Conservation (phyloP, 1,140 invertebrate species). For the Brachionus koreanus region DNA sequence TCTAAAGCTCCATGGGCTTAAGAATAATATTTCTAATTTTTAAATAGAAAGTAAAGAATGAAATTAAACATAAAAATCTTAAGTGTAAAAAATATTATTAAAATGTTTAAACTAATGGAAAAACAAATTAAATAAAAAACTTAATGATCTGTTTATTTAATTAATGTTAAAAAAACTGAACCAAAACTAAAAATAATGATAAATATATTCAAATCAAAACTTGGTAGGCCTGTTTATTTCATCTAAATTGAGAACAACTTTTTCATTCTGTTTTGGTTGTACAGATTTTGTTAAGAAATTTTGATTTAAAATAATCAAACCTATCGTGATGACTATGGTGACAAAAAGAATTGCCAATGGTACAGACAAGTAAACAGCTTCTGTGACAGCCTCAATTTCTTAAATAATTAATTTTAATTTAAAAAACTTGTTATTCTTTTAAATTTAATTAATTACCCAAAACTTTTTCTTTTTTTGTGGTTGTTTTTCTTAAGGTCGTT, state of each 20-base stretch:
- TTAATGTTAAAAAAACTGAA: not conserved
- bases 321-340: not conserved
- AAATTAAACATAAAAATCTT: too few species aligned
- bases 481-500: not conserved
- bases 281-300: not conserved
- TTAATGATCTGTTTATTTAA: not conserved
- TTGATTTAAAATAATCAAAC: not conserved
- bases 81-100: too few species aligned
- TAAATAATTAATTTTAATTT: not conserved
- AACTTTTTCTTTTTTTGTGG: not conserved
- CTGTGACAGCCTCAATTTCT: not conserved
- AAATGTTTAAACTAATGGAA: too few species aligned
- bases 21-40: too few species aligned
- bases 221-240: not conserved
- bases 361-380: not conserved
- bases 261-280: too few species aligned
- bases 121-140: too few species aligned
- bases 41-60: too few species aligned
- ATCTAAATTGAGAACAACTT: too few species aligned
- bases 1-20: too few species aligned
- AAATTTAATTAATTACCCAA: not conserved
- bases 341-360: not conserved
- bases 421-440: not conserved
- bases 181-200: not conserved
- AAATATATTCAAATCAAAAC: not conserved